phyloP scores from a whole-genome alignment of 2,797 vertebrate species.

The Anas georgica region DNA sequence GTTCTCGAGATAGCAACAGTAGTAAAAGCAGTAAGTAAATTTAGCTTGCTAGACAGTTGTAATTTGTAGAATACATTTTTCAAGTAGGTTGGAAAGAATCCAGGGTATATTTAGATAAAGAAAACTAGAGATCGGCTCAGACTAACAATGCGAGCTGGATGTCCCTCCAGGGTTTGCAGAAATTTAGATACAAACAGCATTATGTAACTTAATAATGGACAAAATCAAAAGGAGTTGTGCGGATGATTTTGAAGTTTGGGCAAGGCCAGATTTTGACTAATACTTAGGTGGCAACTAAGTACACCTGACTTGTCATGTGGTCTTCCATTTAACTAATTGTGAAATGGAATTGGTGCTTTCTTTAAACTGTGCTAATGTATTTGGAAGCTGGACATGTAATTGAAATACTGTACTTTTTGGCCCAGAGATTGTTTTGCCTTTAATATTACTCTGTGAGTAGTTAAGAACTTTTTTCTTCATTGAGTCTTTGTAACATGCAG shows the following conservation, averaged over 20 bases:
- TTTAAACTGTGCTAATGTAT: background rate
- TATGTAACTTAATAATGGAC: background rate
- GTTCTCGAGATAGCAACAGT: constrained; percentile 18
- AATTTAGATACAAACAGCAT: background rate
- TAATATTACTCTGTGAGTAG: background rate
- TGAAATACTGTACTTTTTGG: background rate
- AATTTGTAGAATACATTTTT: constrained; percentile 50
- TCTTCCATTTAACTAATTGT: background rate
- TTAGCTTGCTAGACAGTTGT: constrained; percentile 40
- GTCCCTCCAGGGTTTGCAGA: background rate
- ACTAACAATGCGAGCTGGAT: background rate
- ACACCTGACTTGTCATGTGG: background rate
- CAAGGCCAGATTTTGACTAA: background rate
- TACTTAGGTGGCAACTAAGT: background rate
- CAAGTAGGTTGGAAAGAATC: constrained; percentile 57
- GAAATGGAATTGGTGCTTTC: background rate
- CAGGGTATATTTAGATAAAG: background rate
- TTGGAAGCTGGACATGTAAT: background rate
- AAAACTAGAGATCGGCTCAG: background rate
- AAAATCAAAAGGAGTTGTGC: background rate
- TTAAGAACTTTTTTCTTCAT: background rate
- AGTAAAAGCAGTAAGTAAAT: constrained; percentile 38
- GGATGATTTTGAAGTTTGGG: background rate
- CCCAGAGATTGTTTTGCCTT: background rate
- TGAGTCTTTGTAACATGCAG: background rate